Base-by-base conservation (phyloP, 2,113 vertebrate genomes). In the Dicentrarchus labrax region DNA sequence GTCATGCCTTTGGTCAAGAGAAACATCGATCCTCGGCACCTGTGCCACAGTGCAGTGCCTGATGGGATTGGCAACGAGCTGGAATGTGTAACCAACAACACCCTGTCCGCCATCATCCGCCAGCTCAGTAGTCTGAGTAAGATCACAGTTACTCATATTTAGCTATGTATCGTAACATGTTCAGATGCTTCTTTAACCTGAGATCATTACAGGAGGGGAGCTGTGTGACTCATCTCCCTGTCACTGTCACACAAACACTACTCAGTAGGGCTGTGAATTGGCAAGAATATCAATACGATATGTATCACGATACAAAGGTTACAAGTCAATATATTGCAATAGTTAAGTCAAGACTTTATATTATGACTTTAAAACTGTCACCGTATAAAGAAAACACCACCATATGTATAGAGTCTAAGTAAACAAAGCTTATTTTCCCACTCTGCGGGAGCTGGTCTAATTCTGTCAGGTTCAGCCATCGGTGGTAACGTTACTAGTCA, bases 121-220 rank as follows among this genome's bases (percentile, higher is more conserved):
- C 98, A 99, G 87, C 97, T 99, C 50, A 98, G 98, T 92, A 98
- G 98, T 86, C 95, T 99, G 74, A 99, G 98, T 99, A 96, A 96
- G 97, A 80, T 70, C 70, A 50, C 21, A 45, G 3, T 36, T 24
- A 36, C 50, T 68, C 17, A 61, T n/a, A 17, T 41, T 47, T 47
- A 60, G 30, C 38, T 39, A 8, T 17, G 50, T 24, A 10, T 51
- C 56, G 16, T 48, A 17, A 9, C 43, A 41, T 41, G 56, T 69
- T 50, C 24, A 41, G 38, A 66, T 39, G 19, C 0, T 30, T 38
- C 13, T 65, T 36, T 57, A 50, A 39, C 4, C 12, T 53, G 12
- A 67, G 61, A 11, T 65, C 53, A 53, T 53, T 36, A 36, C 11
- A 53, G 16, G 45, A 30, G 16, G 36, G 47, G 38, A 48, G n/a